Evolutionary conservation across 1,140 invertebrate species (phyloP).

Genomic region (Vanessa tameamea): DNA sequence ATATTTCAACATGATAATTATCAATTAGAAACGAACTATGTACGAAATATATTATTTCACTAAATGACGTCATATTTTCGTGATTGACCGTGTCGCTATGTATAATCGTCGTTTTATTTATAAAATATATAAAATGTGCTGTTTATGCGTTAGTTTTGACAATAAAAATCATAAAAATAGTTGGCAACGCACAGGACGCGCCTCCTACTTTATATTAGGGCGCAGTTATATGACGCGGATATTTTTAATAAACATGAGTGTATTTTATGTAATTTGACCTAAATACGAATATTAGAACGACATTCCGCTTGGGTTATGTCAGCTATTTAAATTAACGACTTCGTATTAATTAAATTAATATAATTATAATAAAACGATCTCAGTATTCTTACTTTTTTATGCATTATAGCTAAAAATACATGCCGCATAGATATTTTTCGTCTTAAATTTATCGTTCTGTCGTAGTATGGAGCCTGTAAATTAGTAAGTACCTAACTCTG

Average conservation of each 20-base stretch:
- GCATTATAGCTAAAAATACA: no score
- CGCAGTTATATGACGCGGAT: slow-evolving; percentile 13
- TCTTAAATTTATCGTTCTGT: no score
- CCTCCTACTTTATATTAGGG: slow-evolving; percentile 28
- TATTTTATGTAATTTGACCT: slow-evolving; percentile 8
- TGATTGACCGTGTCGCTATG: slow-evolving; percentile 30
- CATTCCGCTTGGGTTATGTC: not conserved
- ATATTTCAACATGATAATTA: slow-evolving; percentile 5
- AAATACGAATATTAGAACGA: not conserved
- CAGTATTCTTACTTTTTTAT: no score
- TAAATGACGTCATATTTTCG: slow-evolving; percentile 29
- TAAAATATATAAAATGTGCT: slow-evolving; percentile 42
- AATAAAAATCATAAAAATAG: slow-evolving; percentile 62
- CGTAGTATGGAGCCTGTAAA: no score
- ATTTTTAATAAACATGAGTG: slow-evolving; percentile 3
- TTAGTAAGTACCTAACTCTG: no score
- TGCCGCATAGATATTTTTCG: no score
- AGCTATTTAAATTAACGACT: not conserved
- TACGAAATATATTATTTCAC: slow-evolving; percentile 12
- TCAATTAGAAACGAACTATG: not conserved
- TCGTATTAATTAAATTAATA: not conserved
- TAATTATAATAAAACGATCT: no score
- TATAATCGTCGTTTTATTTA: slow-evolving; percentile 22
- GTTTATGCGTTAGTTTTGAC: slow-evolving; percentile 54
- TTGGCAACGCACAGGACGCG: slow-evolving; percentile 48